A percentile compares a stretch with the other conserved stretches of the same genome.
These are phyloP conservation scores for Drosophila mimica DNA, from an alignment of 2,888 invertebrate genomes.

Conservation along the genomic window DNA sequence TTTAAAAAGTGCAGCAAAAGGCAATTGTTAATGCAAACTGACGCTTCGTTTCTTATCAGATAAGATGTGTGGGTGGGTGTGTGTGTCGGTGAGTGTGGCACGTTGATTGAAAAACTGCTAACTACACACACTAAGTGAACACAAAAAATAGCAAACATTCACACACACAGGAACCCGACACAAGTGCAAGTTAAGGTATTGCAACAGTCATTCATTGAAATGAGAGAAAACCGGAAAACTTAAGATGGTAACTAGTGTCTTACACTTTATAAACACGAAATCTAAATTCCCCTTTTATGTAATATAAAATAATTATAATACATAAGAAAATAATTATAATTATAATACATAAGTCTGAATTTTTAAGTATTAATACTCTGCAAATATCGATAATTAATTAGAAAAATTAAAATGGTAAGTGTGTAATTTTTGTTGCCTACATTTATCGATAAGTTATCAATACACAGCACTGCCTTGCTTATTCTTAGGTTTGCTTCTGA, in stretches of 20 bases:
- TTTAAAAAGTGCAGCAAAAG: conserved; percentile 74
- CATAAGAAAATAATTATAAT: no score
- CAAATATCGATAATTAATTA: background rate
- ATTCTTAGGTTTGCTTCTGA: background rate
- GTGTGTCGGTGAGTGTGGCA: conserved; percentile 31
- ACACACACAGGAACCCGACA: conserved; percentile 1
- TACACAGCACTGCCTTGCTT: background rate
- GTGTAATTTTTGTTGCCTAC: background rate
- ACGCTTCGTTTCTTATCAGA: conserved; percentile 19
- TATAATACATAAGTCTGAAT: background rate
- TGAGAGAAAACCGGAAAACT: conserved; percentile 42
- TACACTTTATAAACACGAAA: conserved; percentile 29
- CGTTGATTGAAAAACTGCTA: conserved; percentile 76
- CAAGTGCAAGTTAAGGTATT: conserved; percentile 33
- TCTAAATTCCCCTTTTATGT: conserved; percentile 31
- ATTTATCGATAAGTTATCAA: background rate
- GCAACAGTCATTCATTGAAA: conserved; percentile 57
- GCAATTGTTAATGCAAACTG: conserved; percentile 73
- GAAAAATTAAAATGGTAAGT: background rate
- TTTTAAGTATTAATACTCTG: no score
- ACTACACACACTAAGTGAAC: conserved; percentile 63
- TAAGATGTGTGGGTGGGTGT: conserved; percentile 8
- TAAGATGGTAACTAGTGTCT: conserved; percentile 28
- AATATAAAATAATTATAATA: background rate
- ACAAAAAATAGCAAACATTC: conserved; percentile 18